Percentiles rank a stretch among this genome's conserved stretches.
Conservation (phyloP, 2,797 vertebrate species). For the Triplophysa yarkandensis region DNA sequence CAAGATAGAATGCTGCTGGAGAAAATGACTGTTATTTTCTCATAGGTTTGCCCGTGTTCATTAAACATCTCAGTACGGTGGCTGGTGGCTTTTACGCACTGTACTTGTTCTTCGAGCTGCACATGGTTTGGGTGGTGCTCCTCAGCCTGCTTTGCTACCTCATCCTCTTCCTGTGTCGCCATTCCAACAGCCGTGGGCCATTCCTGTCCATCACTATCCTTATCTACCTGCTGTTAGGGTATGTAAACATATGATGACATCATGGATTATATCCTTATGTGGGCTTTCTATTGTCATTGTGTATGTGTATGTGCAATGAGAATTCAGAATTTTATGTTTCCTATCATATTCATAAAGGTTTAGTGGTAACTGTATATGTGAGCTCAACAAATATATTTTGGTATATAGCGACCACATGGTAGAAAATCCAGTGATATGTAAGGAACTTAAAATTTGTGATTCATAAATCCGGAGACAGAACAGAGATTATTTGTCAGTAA, state of each 20-base stretch:
- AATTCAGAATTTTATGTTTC: background rate
- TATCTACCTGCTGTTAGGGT: conserved; percentile 90
- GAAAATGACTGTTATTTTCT: background rate
- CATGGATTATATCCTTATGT: background rate
- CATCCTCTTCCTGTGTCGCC: conserved; percentile 80
- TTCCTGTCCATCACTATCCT: conserved; percentile 86
- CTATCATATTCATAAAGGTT: too few species aligned
- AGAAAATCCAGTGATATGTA: too few species aligned
- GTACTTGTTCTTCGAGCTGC: conserved; percentile 86
- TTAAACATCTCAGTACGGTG: conserved; percentile 80
- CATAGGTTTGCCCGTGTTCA: conserved; percentile 64
- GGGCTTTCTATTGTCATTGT: background rate
- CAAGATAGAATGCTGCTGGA: background rate
- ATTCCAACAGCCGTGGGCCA: conserved; percentile 79
- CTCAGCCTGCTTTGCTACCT: conserved; percentile 86
- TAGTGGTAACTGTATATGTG: too few species aligned
- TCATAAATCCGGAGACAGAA: too few species aligned
- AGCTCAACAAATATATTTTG: too few species aligned
- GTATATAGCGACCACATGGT: too few species aligned
- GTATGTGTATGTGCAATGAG: background rate
- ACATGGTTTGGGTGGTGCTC: conserved; percentile 88
- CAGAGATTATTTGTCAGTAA: too few species aligned
- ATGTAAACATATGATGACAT: conserved; percentile 29
- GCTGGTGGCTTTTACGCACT: conserved; percentile 81
- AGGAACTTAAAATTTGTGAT: too few species aligned